Percentiles rank a stretch among this genome's conserved stretches.
These are phyloP conservation scores for Aspidapion aeneum DNA, from an alignment of 2,888 invertebrate species.

Conservation along the genomic window DNA sequence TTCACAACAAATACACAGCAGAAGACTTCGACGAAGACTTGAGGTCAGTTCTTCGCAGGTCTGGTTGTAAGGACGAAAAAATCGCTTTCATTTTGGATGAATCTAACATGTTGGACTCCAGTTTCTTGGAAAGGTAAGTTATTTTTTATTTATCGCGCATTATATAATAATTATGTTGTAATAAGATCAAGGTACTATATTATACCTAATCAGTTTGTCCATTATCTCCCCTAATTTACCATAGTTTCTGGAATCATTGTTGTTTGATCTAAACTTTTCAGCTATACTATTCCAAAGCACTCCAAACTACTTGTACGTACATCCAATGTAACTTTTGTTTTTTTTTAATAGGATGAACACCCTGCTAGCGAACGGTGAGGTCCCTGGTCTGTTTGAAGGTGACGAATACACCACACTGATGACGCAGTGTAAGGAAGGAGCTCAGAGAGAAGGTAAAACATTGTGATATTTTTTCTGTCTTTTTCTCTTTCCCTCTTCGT, in stretches of 20 bases:
- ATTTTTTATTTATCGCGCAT: too few relatives aligned
- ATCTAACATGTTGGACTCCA: slow-evolving; percentile 97
- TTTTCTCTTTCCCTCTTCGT: too few relatives aligned
- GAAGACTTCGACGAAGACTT: slow-evolving; percentile 99
- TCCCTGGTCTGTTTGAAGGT: slow-evolving; percentile 90
- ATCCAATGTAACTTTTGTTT: too few relatives aligned
- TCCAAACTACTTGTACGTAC: too few relatives aligned
- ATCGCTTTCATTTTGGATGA: slow-evolving; percentile 99
- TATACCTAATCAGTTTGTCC: too few relatives aligned
- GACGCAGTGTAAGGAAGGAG: slow-evolving; percentile 99
- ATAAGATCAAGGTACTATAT: too few relatives aligned
- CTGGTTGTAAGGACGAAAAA: slow-evolving; percentile 95
- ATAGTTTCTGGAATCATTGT: too few relatives aligned
- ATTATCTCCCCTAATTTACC: too few relatives aligned
- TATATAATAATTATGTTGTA: too few relatives aligned
- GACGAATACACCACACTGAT: slow-evolving; percentile 98
- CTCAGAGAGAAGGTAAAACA: slow-evolving; percentile 77
- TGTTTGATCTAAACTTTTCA: too few relatives aligned
- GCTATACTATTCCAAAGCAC: too few relatives aligned
- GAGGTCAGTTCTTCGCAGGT: slow-evolving; percentile 78
- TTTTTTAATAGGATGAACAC: slow-evolving; percentile 99
- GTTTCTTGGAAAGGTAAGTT: slow-evolving; percentile 96
- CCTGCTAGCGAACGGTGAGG: slow-evolving; percentile 96
- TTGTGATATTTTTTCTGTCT: slow-evolving; percentile 4
- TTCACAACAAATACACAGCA: slow-evolving; percentile 98